Percentiles rank a stretch among this genome's conserved stretches.
phyloP scores from a whole-genome alignment of 1,140 invertebrate species.

The Apis cerana region DNA sequence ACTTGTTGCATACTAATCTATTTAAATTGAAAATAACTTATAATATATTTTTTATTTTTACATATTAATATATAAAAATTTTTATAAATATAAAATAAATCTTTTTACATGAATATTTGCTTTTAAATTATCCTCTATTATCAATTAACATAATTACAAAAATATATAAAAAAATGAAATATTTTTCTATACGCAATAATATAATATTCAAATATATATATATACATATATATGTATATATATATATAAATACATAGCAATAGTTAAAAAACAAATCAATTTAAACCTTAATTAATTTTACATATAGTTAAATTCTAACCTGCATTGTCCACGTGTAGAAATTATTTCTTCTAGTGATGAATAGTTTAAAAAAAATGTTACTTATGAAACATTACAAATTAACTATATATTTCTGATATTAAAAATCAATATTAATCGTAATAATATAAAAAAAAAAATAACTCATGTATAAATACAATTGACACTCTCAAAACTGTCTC shows the following conservation, averaged over 20 bases:
- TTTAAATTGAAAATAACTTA: no score
- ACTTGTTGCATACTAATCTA: no score
- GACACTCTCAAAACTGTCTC: not conserved
- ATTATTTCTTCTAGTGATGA: not conserved
- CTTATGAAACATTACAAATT: not conserved
- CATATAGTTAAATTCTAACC: slow-evolving; percentile 43
- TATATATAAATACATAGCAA: not conserved
- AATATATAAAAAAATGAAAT: no score
- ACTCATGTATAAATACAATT: not conserved
- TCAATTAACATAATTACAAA: no score
- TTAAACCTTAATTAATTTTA: not conserved
- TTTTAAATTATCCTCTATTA: no score
- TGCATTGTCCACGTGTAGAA: slow-evolving; percentile 47
- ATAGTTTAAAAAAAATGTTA: not conserved
- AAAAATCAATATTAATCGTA: not conserved
- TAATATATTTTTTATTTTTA: not conserved
- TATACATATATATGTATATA: not conserved
- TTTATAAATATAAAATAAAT: not conserved
- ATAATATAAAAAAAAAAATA: not conserved
- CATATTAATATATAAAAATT: not conserved
- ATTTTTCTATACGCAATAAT: no score
- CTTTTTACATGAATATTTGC: not conserved
- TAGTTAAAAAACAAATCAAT: not conserved
- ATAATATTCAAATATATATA: not conserved
- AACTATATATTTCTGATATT: not conserved